Percentiles rank a stretch among this genome's conserved stretches.
These are phyloP conservation scores for Melanostoma mellinum DNA, from an alignment of 2,888 invertebrate species.

Conservation along the genomic window DNA sequence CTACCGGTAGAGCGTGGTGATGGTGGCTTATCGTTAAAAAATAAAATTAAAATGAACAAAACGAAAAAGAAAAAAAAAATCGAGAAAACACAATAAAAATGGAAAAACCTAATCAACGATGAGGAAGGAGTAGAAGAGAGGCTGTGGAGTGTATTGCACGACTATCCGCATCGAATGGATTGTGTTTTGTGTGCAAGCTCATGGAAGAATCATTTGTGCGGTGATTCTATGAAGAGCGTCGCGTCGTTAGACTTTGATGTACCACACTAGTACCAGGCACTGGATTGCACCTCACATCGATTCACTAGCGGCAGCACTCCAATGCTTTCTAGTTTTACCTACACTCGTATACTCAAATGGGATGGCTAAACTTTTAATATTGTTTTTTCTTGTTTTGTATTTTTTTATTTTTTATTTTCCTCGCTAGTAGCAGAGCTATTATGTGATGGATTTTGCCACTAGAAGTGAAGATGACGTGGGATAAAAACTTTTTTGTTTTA, in stretches of 20 bases:
- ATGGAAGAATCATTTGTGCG: constrained; percentile 15
- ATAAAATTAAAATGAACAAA: no score
- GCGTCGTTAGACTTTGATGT: constrained; percentile 28
- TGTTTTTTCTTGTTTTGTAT: no score
- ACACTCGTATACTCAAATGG: no score
- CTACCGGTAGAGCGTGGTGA: constrained; percentile 3
- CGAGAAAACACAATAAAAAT: not conserved
- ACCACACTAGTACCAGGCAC: constrained; percentile 55
- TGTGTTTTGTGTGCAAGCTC: constrained; percentile 6
- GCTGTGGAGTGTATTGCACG: constrained; percentile 15
- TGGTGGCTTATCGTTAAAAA: constrained; percentile 7
- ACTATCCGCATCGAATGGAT: constrained; percentile 12
- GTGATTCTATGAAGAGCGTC: constrained; percentile 32
- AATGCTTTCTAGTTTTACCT: not conserved
- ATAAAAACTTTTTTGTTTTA: no score
- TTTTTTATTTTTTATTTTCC: no score
- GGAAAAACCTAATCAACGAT: not conserved
- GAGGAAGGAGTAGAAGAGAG: constrained; percentile 7
- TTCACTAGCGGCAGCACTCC: constrained; percentile 2
- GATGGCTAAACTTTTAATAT: no score
- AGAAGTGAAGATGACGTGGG: no score
- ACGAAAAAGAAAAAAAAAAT: not conserved
- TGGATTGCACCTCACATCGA: constrained; percentile 51
- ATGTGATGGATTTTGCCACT: no score
- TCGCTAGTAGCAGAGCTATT: no score